Evolutionary conservation across 2,113 vertebrate genomes (phyloP).

Genomic region (human (Homo sapiens)): GRCh38 chr9:107548001-107548500

Average conservation of each 20-base stretch:
- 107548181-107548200: background rate
- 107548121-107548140: background rate
- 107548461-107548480: background rate
- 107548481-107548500: background rate
- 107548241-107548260: accelerated
- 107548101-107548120: background rate
- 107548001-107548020: background rate
- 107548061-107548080: background rate
- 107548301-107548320: background rate
- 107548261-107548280: accelerated
- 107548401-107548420: background rate
- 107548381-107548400: background rate
- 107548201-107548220: background rate
- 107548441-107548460: no score
- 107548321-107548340: background rate
- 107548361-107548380: background rate
- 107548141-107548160: background rate
- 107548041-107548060: background rate
- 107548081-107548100: background rate
- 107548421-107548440: background rate
- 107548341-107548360: background rate
- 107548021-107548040: background rate
- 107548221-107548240: background rate
- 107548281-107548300: background rate
- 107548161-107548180: no score